A percentile compares a stretch with the other conserved stretches of the same genome.
phyloP scores from a whole-genome alignment of 1,140 invertebrate genomes.

The Cheumatopsyche charites region DNA sequence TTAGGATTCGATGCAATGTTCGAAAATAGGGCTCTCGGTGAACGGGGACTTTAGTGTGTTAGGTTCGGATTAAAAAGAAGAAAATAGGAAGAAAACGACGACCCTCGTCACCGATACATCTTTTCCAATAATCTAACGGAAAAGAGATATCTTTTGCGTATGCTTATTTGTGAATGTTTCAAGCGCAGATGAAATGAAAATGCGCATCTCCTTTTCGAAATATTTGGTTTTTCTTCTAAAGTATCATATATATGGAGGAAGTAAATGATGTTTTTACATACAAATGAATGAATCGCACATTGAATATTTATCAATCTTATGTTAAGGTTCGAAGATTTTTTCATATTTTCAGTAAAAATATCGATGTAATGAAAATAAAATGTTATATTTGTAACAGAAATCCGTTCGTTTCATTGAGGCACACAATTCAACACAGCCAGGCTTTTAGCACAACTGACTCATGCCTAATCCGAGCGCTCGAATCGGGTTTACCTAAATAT shows the following conservation, averaged over 20 bases:
- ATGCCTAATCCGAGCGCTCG: background rate
- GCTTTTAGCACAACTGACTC: background rate
- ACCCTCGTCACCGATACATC: conserved; percentile 31
- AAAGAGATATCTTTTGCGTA: background rate
- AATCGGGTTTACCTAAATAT: background rate
- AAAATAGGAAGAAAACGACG: conserved; percentile 3
- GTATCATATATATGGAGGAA: too few relatives aligned
- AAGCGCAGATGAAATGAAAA: background rate
- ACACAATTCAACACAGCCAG: background rate
- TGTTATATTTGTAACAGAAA: too few relatives aligned
- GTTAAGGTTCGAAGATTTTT: too few relatives aligned
- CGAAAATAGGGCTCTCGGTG: background rate
- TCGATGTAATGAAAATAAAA: too few relatives aligned
- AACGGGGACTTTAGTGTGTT: background rate
- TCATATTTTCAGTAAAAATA: too few relatives aligned
- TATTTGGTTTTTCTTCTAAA: background rate
- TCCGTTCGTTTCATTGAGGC: background rate
- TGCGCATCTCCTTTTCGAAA: background rate
- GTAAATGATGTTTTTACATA: too few relatives aligned
- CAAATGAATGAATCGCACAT: too few relatives aligned
- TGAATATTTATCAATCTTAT: too few relatives aligned
- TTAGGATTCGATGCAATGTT: background rate
- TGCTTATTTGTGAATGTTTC: too few relatives aligned
- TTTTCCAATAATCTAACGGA: conserved; percentile 25
- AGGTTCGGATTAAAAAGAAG: conserved; percentile 17